A percentile compares a stretch with the other conserved stretches of the same genome.
phyloP scores from a whole-genome alignment of 2,888 invertebrate species.

The Charanyca ferruginea region DNA sequence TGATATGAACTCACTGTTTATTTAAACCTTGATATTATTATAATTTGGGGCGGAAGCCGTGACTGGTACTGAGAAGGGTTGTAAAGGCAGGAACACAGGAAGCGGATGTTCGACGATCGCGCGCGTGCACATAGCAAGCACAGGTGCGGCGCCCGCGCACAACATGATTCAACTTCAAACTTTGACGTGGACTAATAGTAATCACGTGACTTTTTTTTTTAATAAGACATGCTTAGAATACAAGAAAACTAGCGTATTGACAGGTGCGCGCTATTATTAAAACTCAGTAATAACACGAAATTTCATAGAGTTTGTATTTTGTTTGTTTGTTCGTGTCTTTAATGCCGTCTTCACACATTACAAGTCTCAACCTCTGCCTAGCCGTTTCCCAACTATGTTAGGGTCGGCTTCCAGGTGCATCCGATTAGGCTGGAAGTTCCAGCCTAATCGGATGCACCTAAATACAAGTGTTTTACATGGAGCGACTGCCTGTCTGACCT shows the following conservation, averaged over 20 bases:
- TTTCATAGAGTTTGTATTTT: constrained; percentile 34
- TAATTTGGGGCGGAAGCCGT: constrained; percentile 70
- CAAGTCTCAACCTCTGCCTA: too few species aligned
- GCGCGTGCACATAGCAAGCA: constrained; percentile 64
- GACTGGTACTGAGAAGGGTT: constrained; percentile 72
- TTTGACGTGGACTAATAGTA: constrained; percentile 73
- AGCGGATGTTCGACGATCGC: constrained; percentile 83
- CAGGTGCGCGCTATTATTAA: neutral
- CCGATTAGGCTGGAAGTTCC: too few species aligned
- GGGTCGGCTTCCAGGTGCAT: too few species aligned
- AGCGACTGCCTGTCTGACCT: too few species aligned
- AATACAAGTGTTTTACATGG: too few species aligned
- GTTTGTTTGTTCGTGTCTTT: neutral
- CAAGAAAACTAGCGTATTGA: too few species aligned
- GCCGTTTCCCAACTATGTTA: too few species aligned
- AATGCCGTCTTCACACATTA: constrained; percentile 12
- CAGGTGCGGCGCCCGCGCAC: constrained; percentile 61
- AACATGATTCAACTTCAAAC: constrained; percentile 68
- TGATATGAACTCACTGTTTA: constrained; percentile 53
- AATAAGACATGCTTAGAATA: constrained; percentile 46
- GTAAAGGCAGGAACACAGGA: constrained; percentile 83
- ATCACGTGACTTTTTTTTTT: constrained; percentile 64
- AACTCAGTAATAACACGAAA: constrained; percentile 24
- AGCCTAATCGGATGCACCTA: too few species aligned
- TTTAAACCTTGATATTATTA: constrained; percentile 60